A percentile compares a stretch with the other conserved stretches of the same genome.
Conservation (phyloP, 2,113 vertebrate genomes). For the Notiomystis cincta region DNA sequence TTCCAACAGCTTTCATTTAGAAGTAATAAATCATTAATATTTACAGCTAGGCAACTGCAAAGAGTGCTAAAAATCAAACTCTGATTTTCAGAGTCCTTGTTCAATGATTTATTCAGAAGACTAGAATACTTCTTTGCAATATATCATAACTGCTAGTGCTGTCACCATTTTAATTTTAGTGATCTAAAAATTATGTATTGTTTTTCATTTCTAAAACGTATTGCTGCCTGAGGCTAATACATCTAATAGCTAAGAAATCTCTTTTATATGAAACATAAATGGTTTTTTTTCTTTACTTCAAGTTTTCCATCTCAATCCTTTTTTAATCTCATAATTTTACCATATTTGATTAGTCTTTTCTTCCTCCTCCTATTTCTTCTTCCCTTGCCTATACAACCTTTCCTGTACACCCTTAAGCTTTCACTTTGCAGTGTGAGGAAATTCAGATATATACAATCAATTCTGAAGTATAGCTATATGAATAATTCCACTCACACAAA, state of each 20-base stretch:
- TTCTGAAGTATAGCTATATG: not conserved
- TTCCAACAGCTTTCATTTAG: not conserved
- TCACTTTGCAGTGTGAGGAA: not conserved
- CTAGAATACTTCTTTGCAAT: not conserved
- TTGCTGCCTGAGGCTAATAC: not conserved
- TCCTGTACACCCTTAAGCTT: not conserved
- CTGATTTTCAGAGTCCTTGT: not conserved
- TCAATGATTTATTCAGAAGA: not conserved
- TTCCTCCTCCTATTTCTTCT: not conserved
- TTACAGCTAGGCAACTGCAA: not conserved
- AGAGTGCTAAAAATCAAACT: not conserved
- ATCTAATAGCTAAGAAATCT: not conserved
- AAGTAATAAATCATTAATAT: not conserved
- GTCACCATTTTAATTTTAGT: not conserved
- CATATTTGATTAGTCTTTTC: not conserved
- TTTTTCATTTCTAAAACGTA: not conserved
- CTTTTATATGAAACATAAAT: not conserved
- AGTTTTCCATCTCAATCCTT: not conserved
- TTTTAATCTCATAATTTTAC: not conserved
- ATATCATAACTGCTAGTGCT: not conserved
- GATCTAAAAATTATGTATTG: not conserved
- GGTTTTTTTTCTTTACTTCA: not conserved
- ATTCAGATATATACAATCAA: not conserved
- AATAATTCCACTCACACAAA: not conserved
- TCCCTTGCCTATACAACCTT: not conserved